Evolutionary conservation across 2,113 vertebrate genomes (phyloP), one percentile per base, ranked within the genome.

Genomic region (Crypturellus undulatus): DNA sequence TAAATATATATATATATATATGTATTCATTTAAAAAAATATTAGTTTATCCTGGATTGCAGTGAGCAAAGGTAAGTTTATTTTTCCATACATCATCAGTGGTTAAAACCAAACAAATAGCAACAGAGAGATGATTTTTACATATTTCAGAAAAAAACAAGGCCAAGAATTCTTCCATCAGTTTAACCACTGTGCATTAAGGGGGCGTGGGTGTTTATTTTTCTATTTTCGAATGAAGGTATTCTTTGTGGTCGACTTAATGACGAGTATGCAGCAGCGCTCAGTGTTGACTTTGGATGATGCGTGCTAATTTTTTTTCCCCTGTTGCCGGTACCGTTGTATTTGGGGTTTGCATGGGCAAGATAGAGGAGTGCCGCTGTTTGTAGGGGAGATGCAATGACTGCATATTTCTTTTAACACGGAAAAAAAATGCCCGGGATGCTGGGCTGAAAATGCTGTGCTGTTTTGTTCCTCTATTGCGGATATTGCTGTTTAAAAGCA

Each of bases 161-260:
- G 96, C 95, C 85, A 96, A 94, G 94, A 93, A 95, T 94, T 92
- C 93, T 97, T 94, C 94, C 95, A 93, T 93, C 97, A 96, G 86
- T 96, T 95, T 96, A 96, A 96, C 96, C 95, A 96, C 94, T 98
- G 97, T 97, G 97, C 95, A 87, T 93, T 96, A 96, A 95, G 88
- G 89, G 84, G 81, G 93, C 8, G 85, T 89, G 92, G 72, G 86
- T 92, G 83, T 92, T 96, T 94, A 85, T 94, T 94, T 96, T 92
- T 92, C 88, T 88, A 92, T 97, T 96, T 97, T 97, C 96, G 98
- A 97, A 98, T 98, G 98, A 96, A 99, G 98, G 98, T 97, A 96
- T 96, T 97, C 96, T 97, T 97, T 97, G 96, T 88, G 97, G 97
- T 92, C 64, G 3, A 84, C 68, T 93, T 94, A 93, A 94, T 92